Evolutionary conservation across 2,888 invertebrate species (phyloP), one percentile per base, ranked within the genome.

Genomic region (Dicyrtoma fusca): DNA sequence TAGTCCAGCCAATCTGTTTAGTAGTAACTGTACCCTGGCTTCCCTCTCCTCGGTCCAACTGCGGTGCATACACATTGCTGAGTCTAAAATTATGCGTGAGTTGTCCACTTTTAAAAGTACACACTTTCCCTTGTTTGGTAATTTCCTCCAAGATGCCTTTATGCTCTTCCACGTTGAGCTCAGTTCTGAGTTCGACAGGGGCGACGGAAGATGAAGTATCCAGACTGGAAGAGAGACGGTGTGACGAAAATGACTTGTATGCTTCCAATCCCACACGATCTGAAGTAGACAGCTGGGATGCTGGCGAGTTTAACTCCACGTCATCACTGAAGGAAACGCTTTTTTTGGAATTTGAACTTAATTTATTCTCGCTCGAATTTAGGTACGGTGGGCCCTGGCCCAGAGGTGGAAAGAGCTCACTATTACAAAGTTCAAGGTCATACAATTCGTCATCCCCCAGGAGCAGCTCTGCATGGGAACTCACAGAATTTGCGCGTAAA

Each of bases 1-100:
- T 91, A 68, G 89, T 84, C 91, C 92, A 92, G 59, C 84, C 82
- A 64, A 88, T 85, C 81, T 95, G 95, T 82, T 86, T 88, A 0
- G 95, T 94, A 5, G 94, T 91, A 0, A 89, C 92, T 81, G 90
- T 90, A 0, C 69, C 72, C 59, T 84, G 83, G 19, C 84, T 82
- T 0, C 80, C 71, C 75, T 78, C 53, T 68, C 74, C 25, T 4
- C 80, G 62, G n/a, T 80, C 74, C 69, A 85, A 84, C 44, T 81
- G 81, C 81, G 89, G 89, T 34, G 85, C 82, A 82, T 94, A 94
- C 0, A 89, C 90, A 2, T 93, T 92, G 42, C 84, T 82, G 1
- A 95, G 86, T 47, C 86, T 85, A 47, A 95, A 87, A 21, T 86
- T 84, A 82, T 95, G 93, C 0, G 85, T 86, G 14, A 94, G 81